Conservation (phyloP, 53 echinoderm and acorn worm species). For the Actinopyga echinites region DNA sequence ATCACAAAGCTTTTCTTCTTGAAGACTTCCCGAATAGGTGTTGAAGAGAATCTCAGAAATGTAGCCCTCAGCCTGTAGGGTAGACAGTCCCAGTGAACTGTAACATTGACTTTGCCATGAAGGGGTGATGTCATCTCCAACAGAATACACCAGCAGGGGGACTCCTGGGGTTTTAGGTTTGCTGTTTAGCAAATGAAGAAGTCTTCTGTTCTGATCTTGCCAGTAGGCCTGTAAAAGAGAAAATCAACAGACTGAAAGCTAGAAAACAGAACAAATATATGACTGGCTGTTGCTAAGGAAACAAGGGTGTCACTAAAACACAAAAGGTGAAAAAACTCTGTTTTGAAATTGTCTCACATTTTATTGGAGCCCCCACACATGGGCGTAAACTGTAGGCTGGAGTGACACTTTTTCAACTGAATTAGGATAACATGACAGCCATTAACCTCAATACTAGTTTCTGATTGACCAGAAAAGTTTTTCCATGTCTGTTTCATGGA, state of each 20-base stretch:
- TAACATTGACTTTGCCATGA: background rate
- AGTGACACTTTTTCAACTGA: no score
- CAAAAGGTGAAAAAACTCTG: no score
- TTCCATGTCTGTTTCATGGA: no score
- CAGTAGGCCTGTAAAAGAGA: background rate
- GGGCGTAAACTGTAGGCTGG: no score
- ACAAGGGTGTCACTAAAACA: no score
- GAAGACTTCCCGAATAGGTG: background rate
- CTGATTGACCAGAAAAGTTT: no score
- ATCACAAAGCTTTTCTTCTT: background rate
- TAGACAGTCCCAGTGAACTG: background rate
- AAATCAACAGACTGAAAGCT: background rate
- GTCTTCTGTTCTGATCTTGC: constrained; percentile 15
- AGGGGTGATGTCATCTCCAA: constrained; percentile 14
- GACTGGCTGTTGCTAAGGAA: no score
- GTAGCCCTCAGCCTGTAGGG: constrained; percentile 1
- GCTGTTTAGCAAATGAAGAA: constrained; percentile 8
- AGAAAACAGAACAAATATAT: no score
- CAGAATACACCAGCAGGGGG: background rate
- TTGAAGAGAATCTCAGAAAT: constrained; percentile 5
- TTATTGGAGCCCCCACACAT: no score
- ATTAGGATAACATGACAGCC: no score
- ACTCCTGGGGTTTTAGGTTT: constrained; percentile 5
- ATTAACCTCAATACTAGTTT: no score
- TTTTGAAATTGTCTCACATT: no score